phyloP scores from a whole-genome alignment of 2,888 invertebrate species.

The Drosophila diplacantha region DNA sequence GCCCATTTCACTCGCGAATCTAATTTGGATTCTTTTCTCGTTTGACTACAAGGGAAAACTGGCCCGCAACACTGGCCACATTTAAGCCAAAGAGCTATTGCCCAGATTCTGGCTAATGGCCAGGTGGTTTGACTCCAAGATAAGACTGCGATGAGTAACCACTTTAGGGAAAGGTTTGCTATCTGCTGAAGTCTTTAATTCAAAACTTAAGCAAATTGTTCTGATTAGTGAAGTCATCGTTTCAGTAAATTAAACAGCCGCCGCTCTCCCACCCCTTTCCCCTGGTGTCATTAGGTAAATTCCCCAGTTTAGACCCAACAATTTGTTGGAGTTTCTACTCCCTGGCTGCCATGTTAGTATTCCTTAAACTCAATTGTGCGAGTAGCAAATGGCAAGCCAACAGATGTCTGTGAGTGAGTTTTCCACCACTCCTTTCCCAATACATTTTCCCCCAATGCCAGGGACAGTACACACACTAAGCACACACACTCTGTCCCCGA shows the following conservation, averaged over 20 bases:
- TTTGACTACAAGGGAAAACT: not conserved
- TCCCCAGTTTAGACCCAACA: not conserved
- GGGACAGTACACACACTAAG: not conserved
- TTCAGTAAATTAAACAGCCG: conserved; percentile 2
- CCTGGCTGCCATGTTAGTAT: conserved; percentile 6
- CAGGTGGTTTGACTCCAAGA: conserved; percentile 10
- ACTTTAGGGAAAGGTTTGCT: conserved; percentile 1
- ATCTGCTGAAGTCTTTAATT: not conserved
- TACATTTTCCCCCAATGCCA: conserved; percentile 6
- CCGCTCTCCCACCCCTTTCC: not conserved
- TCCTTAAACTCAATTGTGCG: conserved; percentile 26
- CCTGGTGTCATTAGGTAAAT: conserved; percentile 10
- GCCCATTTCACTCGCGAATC: not conserved
- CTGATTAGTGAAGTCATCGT: conserved; percentile 1
- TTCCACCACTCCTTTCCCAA: not conserved
- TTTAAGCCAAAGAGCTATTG: not conserved
- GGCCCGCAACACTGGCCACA: not conserved
- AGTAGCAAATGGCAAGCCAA: conserved; percentile 25
- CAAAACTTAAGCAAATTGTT: not conserved
- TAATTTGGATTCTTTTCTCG: not conserved
- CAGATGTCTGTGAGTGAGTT: conserved; percentile 21
- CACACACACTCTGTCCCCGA: conserved; percentile 2
- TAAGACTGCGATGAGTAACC: not conserved
- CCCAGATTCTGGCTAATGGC: not conserved
- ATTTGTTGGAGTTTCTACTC: not conserved